phyloP scores from a whole-genome alignment of 2,888 invertebrate genomes.

The Apamea crenata region DNA sequence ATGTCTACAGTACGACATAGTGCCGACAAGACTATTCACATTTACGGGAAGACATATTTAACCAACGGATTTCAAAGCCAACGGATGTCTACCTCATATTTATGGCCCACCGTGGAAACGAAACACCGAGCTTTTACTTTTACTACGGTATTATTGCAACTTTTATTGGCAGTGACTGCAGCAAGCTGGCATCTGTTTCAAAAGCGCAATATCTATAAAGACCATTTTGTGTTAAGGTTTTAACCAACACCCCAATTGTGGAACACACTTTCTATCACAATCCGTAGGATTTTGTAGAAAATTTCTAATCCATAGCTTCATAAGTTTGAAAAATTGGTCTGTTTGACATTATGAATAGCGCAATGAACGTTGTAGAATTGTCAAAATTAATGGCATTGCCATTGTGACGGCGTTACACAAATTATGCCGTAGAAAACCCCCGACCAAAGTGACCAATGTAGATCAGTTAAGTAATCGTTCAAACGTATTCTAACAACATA shows the following conservation, averaged over 20 bases:
- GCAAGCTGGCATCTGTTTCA: conserved; percentile 16
- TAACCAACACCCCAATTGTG: background rate
- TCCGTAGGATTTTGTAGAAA: background rate
- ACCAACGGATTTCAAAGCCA: conserved; percentile 4
- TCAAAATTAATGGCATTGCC: background rate
- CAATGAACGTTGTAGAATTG: background rate
- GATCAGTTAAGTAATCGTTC: no score
- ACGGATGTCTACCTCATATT: background rate
- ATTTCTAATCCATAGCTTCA: background rate
- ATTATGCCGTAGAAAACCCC: background rate
- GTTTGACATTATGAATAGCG: background rate
- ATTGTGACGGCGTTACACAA: no score
- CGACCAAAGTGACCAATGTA: background rate
- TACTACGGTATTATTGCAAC: conserved; percentile 10
- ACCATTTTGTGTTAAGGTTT: background rate
- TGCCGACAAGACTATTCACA: background rate
- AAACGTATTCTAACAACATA: no score
- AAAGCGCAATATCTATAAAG: conserved; percentile 12
- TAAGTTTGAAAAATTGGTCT: background rate
- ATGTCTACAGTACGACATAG: no score
- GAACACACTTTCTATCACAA: background rate
- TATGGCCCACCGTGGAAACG: background rate
- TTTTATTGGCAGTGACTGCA: conserved; percentile 40
- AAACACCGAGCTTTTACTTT: background rate
- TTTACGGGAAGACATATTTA: conserved; percentile 14